phyloP scores from a whole-genome alignment of 2,113 vertebrate species.

The rabbit (Oryctolagus cuniculus) region mOryCun1.1 NC_091435.1:163855001-163855500 shows the following conservation, averaged over 20 bases:
- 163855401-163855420: background rate
- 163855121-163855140: conserved; percentile 21
- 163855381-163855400: background rate
- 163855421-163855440: background rate
- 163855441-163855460: background rate
- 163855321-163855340: background rate
- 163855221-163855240: background rate
- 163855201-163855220: conserved; percentile 47
- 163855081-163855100: background rate
- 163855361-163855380: background rate
- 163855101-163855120: background rate
- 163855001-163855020: background rate
- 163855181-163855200: background rate
- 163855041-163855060: conserved; percentile 30
- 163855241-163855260: background rate
- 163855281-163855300: background rate
- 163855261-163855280: background rate
- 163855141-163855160: background rate
- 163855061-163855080: background rate
- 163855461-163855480: background rate
- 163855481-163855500: conserved; percentile 24
- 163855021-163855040: background rate
- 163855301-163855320: background rate
- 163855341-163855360: background rate
- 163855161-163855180: conserved; percentile 12